These are phyloP conservation scores for Calcarius ornatus DNA, from an alignment of 2,113 vertebrate species.

Conservation along the genomic window DNA sequence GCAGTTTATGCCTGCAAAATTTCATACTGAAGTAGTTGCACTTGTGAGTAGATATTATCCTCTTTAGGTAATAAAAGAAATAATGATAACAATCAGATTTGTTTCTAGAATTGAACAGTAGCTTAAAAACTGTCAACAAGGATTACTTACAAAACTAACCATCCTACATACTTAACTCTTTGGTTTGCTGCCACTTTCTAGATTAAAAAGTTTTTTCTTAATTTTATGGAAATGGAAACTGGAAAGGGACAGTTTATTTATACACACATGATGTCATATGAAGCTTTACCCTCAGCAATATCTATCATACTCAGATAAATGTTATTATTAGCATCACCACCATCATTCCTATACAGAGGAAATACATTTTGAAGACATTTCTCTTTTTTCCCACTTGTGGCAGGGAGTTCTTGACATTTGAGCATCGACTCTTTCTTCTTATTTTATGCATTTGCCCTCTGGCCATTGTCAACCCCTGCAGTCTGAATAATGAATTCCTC, in stretches of 20 bases:
- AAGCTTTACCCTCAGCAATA: background rate
- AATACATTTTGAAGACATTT: background rate
- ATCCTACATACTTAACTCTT: background rate
- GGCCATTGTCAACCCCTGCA: constrained; percentile 18
- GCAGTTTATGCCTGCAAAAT: background rate
- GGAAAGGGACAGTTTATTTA: background rate
- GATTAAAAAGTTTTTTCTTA: background rate
- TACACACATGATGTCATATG: background rate
- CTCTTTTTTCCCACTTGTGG: background rate
- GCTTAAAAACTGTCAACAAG: background rate
- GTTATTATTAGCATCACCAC: background rate
- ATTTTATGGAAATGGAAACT: background rate
- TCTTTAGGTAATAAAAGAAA: background rate
- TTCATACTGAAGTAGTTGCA: background rate
- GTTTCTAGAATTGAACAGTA: background rate
- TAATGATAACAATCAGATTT: background rate
- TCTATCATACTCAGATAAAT: background rate
- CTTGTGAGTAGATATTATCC: background rate
- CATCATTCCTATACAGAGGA: background rate
- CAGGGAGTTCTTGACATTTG: background rate
- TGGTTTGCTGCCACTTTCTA: background rate
- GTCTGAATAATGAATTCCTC: background rate
- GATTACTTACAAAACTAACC: background rate
- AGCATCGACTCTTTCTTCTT: background rate
- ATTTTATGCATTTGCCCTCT: constrained; percentile 12